phyloP scores from a whole-genome alignment of 1,140 invertebrate genomes.

The roundworm (Caenorhabditis elegans) region DNA sequence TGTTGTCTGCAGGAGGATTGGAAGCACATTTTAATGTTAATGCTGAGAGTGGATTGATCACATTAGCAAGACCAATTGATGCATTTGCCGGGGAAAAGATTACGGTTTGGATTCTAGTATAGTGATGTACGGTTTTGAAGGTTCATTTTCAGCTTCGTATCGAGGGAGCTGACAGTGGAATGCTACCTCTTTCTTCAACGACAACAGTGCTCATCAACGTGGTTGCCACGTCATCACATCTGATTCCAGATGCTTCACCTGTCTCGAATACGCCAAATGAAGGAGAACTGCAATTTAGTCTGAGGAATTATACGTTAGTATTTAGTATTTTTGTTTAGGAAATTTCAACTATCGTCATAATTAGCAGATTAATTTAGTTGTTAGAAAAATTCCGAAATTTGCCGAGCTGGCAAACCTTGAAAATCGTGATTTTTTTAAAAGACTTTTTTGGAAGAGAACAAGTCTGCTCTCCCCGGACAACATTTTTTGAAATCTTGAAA shows the following conservation, averaged over 20 bases:
- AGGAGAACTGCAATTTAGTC: slow-evolving; percentile 54
- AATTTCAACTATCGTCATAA: too few species aligned
- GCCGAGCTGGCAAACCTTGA: too few species aligned
- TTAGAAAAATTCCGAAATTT: too few species aligned
- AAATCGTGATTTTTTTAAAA: too few species aligned
- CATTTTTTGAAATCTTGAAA: too few species aligned
- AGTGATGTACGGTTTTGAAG: too few species aligned
- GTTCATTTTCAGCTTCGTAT: slow-evolving; percentile 52
- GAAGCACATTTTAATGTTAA: slow-evolving; percentile 56
- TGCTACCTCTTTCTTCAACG: slow-evolving; percentile 51
- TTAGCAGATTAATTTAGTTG: too few species aligned
- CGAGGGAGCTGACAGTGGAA: slow-evolving; percentile 60
- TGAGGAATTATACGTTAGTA: slow-evolving; percentile 59
- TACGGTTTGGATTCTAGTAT: too few species aligned
- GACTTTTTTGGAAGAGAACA: too few species aligned
- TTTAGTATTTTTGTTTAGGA: too few species aligned
- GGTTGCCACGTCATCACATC: slow-evolving; percentile 36
- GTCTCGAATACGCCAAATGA: slow-evolving; percentile 30
- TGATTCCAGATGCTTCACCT: slow-evolving; percentile 16
- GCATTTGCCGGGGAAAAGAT: slow-evolving; percentile 55
- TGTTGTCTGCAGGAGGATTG: slow-evolving; percentile 52
- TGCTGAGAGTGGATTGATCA: slow-evolving; percentile 56
- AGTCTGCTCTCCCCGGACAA: too few species aligned
- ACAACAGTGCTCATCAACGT: slow-evolving; percentile 57
- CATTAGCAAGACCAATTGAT: slow-evolving; percentile 43